Base-by-base conservation (phyloP, 2,888 invertebrate species). In the Eumacrocentrus americanus region DNA sequence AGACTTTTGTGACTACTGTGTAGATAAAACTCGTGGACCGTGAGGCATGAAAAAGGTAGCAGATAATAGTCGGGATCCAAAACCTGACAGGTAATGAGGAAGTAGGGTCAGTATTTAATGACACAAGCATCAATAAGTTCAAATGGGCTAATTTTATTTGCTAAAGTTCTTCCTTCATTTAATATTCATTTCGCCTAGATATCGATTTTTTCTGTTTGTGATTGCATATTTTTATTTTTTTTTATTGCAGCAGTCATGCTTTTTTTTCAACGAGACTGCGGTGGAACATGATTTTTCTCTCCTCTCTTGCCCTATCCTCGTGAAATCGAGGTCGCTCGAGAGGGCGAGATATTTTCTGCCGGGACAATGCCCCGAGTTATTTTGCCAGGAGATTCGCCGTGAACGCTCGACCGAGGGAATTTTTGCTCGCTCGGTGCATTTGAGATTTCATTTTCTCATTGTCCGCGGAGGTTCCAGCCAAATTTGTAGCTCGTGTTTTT, bases 361-460 rank as follows among this genome's bases (percentile, higher is more conserved):
- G 44, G 22, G 22, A 44, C 44, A 44, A 44, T 46, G 7, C 11
- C 46, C 46, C n/a, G 46, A 12, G 46, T 25, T 46, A 44, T 44
- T 25, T 46, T 46, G 23, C 12, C 12, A 11, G 46, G 7, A 46
- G 23, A 46, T 46, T 46, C 46, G n/a, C 12, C 46, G 46, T 6
- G 22, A 3, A 3, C n/a, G 46, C n/a, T 25, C 46, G n/a, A 23
- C n/a, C 23, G 18, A 20, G 46, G 22, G 23, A 46, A 23, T 46
- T 46, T 29, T 46, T n/a, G 23, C 46, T 46, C 14, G 23, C 23
- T 46, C 14, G 7, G 14, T 12, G 23, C 4, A 46, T 46, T 46
- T 22, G 46, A 20, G 23, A 46, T 46, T 46, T 25, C n/a, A 23
- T 46, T 46, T 46, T 46, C 23, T 22, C 46, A 46, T 46, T 46